Percentiles rank a stretch among this genome's conserved stretches.
Evolutionary conservation across 2,888 invertebrate genomes (phyloP).

Genomic region (Torymus texanus): DNA sequence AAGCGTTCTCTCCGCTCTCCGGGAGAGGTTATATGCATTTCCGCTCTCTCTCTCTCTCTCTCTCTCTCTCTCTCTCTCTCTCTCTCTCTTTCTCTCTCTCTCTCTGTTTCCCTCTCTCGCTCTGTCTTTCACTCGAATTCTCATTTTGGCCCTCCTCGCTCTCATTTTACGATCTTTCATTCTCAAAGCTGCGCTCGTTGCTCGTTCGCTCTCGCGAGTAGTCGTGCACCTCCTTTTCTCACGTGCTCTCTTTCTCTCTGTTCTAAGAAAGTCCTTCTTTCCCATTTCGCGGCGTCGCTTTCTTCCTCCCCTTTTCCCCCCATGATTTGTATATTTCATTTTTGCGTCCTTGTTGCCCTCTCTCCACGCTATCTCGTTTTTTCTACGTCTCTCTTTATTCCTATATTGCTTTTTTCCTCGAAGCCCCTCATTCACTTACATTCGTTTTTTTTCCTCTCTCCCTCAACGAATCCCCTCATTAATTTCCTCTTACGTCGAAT

Average conservation of each 20-base stretch:
- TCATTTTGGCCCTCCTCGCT: conserved; percentile 26
- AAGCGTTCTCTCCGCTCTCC: conserved; percentile 2
- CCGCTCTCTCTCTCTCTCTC: background rate
- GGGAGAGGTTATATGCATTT: conserved; percentile 30
- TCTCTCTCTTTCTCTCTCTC: background rate
- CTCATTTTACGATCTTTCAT: conserved; percentile 39
- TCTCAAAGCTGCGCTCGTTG: conserved; percentile 16
- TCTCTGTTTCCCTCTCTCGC: background rate
- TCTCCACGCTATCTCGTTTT: too few relatives aligned
- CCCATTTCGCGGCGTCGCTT: background rate
- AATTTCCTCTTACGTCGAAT: conserved; percentile 2
- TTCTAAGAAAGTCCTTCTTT: background rate
- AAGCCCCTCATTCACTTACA: too few relatives aligned
- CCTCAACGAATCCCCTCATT: conserved; percentile 19
- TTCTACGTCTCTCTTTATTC: too few relatives aligned
- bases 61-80: background rate
- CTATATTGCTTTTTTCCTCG: too few relatives aligned
- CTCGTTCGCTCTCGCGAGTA: background rate
- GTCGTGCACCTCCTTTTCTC: background rate
- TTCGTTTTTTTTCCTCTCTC: background rate
- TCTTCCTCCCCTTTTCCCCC: background rate
- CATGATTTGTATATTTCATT: conserved; percentile 24
- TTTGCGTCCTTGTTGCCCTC: background rate
- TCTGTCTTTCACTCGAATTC: conserved; percentile 26
- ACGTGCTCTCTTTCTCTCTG: conserved; percentile 12